Percentiles rank a stretch among this genome's conserved stretches.
Evolutionary conservation across 2,797 vertebrate species (phyloP).

Genomic region (Cercopithecus neglectus): DNA sequence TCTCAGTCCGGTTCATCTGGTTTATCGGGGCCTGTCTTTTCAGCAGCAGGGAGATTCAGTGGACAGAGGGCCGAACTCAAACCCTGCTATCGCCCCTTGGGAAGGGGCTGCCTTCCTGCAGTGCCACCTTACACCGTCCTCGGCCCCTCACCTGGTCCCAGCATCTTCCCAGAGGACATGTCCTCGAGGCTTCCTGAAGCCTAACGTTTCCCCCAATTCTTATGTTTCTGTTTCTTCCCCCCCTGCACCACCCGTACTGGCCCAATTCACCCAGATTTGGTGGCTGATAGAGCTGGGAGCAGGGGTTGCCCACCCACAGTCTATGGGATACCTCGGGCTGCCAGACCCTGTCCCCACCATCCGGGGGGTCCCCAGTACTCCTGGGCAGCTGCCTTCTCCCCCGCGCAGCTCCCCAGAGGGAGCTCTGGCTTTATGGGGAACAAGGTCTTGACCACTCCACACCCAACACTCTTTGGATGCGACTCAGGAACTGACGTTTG

Average conservation of each 20-base stretch:
- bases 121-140: not conserved
- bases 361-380: not conserved
- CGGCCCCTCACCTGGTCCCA: rapidly evolving
- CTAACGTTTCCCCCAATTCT: too few relatives aligned
- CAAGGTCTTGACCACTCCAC: not conserved
- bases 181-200: not conserved
- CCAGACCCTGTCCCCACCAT: not conserved
- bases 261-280: not conserved
- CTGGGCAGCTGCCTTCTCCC: not conserved
- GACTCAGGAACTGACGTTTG: not conserved
- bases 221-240: rapidly evolving
- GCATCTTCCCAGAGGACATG: not conserved
- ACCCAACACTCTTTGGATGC: not conserved
- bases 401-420: not conserved
- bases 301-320: not conserved
- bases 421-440: not conserved
- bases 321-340: not conserved
- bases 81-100: not conserved
- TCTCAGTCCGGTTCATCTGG: not conserved
- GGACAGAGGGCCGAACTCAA: rapidly evolving
- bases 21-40: not conserved
- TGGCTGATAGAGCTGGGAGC: not conserved
- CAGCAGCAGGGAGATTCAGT: rapidly evolving
- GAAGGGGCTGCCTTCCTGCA: not conserved
- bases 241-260: not conserved